phyloP scores from a whole-genome alignment of 2,113 vertebrate genomes.

The Pituophis catenifer region DNA sequence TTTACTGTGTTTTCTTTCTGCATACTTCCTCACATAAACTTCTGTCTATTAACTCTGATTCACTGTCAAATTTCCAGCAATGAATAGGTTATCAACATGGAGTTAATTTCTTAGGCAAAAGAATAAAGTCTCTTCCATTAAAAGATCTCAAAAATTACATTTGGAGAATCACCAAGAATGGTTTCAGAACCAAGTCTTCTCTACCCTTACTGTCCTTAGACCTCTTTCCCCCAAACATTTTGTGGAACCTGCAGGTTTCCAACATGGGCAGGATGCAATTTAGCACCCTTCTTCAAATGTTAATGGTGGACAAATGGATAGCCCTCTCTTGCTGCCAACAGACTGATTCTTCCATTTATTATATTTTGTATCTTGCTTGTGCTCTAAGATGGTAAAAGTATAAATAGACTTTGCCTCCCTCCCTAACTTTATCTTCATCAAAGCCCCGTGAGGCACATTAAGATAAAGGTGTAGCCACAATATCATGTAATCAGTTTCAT shows the following conservation, averaged over 20 bases:
- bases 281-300: not conserved
- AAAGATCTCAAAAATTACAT: not conserved
- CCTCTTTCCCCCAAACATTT: not conserved
- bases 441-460: not conserved
- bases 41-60: not conserved
- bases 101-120: not conserved
- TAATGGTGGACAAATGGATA: not conserved
- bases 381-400: not conserved
- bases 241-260: not conserved
- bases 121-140: not conserved
- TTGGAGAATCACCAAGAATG: not conserved
- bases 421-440: not conserved
- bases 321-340: not conserved
- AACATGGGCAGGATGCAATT: not conserved
- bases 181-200: not conserved
- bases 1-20: not conserved
- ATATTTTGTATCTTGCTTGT: not conserved
- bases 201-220: not conserved
- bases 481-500: not conserved
- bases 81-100: not conserved
- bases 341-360: not conserved
- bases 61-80: not conserved
- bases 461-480: not conserved
- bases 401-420: not conserved
- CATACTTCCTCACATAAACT: no score